These are phyloP conservation scores for Ptychoptera contaminata DNA, from an alignment of 2,888 invertebrate species.

Conservation along the genomic window DNA sequence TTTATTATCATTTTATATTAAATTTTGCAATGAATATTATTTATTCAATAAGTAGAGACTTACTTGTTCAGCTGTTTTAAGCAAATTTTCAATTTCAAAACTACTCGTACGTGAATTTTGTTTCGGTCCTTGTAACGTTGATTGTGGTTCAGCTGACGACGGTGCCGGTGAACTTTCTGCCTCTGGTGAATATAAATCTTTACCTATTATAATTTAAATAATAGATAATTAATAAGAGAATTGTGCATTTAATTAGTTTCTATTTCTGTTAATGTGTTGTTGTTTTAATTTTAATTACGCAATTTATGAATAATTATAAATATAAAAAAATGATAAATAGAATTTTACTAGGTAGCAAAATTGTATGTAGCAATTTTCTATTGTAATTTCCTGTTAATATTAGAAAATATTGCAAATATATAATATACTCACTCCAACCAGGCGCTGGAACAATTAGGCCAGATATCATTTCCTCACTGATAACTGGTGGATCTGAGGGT, in stretches of 20 bases:
- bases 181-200: conserved; percentile 59
- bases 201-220: conserved; percentile 45
- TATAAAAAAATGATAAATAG: too few relatives aligned
- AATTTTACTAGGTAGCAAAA: too few relatives aligned
- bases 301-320: too few relatives aligned
- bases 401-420: too few relatives aligned
- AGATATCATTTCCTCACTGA: conserved; percentile 91
- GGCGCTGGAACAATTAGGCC: conserved; percentile 94
- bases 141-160: conserved; percentile 29
- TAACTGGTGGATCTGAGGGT: conserved; percentile 81
- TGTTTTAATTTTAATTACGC: too few relatives aligned
- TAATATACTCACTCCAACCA: conserved; percentile 68
- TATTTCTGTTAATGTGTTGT: too few relatives aligned
- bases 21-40: neutral
- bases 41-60: neutral
- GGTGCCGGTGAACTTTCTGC: conserved; percentile 38
- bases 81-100: conserved; percentile 87
- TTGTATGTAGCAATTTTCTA: too few relatives aligned
- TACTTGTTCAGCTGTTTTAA: conserved; percentile 49
- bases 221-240: too few relatives aligned
- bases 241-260: too few relatives aligned
- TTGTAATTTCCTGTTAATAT: too few relatives aligned
- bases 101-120: conserved; percentile 75
- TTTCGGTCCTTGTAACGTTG: conserved; percentile 28
- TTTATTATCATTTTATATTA: too few relatives aligned